phyloP scores from a whole-genome alignment of 2,113 vertebrate genomes.

The Ornithorhynchus anatinus region DNA sequence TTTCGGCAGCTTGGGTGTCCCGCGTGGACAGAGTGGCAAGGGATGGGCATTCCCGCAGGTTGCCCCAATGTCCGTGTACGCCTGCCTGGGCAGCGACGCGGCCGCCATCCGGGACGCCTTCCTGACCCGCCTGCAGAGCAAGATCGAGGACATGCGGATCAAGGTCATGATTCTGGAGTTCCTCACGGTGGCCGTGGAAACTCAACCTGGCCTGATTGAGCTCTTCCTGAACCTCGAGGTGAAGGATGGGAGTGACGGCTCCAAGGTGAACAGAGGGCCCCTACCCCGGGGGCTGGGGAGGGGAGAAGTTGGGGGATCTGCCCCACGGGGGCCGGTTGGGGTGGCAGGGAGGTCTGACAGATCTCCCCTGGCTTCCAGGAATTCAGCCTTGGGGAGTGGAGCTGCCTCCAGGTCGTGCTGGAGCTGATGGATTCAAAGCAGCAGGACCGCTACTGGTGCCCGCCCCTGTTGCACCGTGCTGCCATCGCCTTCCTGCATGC shows the following conservation, averaged over 20 bases:
- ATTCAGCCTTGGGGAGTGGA: slow-evolving; percentile 92
- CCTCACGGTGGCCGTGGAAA: slow-evolving; percentile 95
- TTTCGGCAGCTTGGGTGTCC: background rate
- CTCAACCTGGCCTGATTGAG: slow-evolving; percentile 96
- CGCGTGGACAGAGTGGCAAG: background rate
- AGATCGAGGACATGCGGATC: slow-evolving; percentile 94
- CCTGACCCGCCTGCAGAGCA: slow-evolving; percentile 90
- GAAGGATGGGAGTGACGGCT: slow-evolving; percentile 85
- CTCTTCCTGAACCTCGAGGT: slow-evolving; percentile 94
- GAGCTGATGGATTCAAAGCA: slow-evolving; percentile 90
- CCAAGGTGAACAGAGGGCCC: slow-evolving; percentile 85
- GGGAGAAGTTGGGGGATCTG: background rate
- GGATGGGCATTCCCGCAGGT: slow-evolving; percentile 71
- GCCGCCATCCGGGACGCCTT: slow-evolving; percentile 95
- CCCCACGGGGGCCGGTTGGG: accelerated
- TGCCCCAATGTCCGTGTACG: slow-evolving; percentile 97
- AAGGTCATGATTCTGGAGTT: slow-evolving; percentile 98
- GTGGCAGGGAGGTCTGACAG: accelerated
- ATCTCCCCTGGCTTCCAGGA: slow-evolving; percentile 71
- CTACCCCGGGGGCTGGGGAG: background rate
- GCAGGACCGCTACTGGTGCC: slow-evolving; percentile 92
- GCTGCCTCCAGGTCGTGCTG: slow-evolving; percentile 91
- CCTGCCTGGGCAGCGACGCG: slow-evolving; percentile 91
- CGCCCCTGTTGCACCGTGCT: slow-evolving; percentile 87
- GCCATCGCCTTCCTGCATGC: slow-evolving; percentile 94